These are phyloP conservation scores for Alectura lathami DNA, from an alignment of 2,113 vertebrate species.

Conservation along the genomic window DNA sequence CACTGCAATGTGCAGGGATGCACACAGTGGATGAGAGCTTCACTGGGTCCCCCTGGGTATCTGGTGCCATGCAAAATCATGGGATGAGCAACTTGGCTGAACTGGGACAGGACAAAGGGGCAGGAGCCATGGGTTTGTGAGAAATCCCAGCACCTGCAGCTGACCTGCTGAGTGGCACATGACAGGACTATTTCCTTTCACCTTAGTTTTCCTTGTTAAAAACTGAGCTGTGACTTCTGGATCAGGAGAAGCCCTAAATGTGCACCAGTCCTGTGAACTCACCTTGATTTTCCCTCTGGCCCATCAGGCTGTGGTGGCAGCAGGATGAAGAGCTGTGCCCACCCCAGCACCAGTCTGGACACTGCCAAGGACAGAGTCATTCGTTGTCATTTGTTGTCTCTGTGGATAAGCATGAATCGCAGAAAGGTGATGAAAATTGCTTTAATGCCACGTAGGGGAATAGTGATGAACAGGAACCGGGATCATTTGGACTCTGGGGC, in stretches of 20 bases:
- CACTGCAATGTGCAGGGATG: not conserved
- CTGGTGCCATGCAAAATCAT: too few relatives aligned
- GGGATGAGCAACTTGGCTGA: not conserved
- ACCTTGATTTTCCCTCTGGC: not conserved
- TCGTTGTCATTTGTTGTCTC: not conserved
- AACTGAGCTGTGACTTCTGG: not conserved
- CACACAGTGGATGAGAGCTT: not conserved
- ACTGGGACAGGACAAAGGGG: not conserved
- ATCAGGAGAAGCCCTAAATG: not conserved
- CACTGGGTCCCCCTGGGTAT: not conserved
- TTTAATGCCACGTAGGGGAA: not conserved
- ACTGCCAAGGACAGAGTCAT: not conserved
- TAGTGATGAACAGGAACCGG: not conserved
- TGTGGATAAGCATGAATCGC: not conserved
- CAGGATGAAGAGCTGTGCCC: not conserved
- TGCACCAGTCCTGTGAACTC: not conserved
- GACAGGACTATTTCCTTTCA: not conserved
- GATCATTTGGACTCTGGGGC: not conserved
- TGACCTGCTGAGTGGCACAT: too few relatives aligned
- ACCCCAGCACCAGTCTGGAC: not conserved
- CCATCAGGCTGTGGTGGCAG: not conserved
- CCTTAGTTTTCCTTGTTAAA: not conserved
- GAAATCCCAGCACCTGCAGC: not conserved
- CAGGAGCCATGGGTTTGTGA: not conserved
- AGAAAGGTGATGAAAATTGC: not conserved